phyloP scores from a whole-genome alignment of 2,797 vertebrate species.

The Scyliorhinus canicula region DNA sequence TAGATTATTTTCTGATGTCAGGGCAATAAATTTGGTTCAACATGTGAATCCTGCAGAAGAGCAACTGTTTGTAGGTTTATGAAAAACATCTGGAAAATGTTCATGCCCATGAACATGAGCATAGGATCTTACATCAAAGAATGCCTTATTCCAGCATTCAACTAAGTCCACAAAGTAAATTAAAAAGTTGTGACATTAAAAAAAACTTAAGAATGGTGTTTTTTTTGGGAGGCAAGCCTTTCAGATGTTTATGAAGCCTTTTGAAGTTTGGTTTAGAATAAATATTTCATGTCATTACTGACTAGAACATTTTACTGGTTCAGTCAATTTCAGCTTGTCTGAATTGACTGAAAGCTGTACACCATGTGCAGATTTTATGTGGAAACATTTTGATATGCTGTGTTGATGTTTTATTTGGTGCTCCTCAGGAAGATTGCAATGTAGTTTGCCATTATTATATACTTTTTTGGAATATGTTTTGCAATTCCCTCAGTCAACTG shows the following conservation, averaged over 20 bases:
- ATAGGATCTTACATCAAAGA: not conserved
- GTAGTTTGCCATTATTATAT: not conserved
- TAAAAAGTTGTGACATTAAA: not conserved
- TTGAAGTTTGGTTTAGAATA: constrained; percentile 11
- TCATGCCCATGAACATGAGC: not conserved
- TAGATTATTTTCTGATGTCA: not conserved
- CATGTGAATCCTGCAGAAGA: not conserved
- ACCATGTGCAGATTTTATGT: not conserved
- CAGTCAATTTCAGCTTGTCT: not conserved
- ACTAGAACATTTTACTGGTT: not conserved
- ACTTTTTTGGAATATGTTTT: not conserved
- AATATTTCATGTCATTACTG: constrained; percentile 1
- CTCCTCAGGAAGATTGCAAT: not conserved
- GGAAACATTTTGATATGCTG: not conserved
- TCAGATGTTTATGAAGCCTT: not conserved
- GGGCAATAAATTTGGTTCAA: not conserved
- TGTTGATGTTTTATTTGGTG: not conserved
- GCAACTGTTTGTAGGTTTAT: not conserved
- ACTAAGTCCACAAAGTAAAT: not conserved
- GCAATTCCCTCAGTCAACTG: not conserved
- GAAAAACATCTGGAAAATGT: not conserved
- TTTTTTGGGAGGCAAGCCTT: not conserved
- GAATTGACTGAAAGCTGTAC: not conserved
- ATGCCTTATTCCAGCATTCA: not conserved
- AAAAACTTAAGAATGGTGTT: not conserved